phyloP scores from a whole-genome alignment of 2,888 invertebrate genomes.

The Deilephila porcellus region DNA sequence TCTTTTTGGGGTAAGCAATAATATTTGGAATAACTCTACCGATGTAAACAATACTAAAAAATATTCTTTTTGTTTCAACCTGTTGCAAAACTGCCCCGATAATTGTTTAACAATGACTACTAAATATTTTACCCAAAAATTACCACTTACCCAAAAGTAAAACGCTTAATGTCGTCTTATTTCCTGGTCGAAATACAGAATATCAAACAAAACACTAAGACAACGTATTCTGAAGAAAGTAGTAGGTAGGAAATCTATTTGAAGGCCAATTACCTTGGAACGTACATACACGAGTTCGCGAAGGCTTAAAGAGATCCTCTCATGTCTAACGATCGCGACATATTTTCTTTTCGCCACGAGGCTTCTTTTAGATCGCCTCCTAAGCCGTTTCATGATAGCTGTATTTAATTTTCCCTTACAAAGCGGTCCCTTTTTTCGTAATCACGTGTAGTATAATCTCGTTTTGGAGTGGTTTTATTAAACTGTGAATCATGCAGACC shows the following conservation, averaged over 20 bases:
- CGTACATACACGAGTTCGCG: conserved; percentile 48
- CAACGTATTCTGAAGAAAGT: background rate
- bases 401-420: conserved; percentile 45
- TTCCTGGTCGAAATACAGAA: background rate
- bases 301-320: conserved; percentile 53
- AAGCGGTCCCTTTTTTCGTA: conserved; percentile 1
- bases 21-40: background rate
- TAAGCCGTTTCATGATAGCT: conserved; percentile 43
- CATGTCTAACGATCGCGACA: conserved; percentile 56
- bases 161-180: background rate
- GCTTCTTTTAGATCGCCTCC: conserved; percentile 53
- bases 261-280: conserved; percentile 58
- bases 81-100: too few relatives aligned
- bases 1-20: background rate
- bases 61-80: too few relatives aligned
- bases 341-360: conserved; percentile 58
- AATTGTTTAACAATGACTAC: too few relatives aligned
- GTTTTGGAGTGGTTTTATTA: too few relatives aligned
- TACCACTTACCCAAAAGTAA: background rate
- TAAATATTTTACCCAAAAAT: background rate
- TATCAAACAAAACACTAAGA: background rate
- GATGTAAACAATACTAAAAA: too few relatives aligned
- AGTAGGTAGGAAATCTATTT: conserved; percentile 39
- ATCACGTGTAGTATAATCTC: background rate
- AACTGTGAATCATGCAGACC: too few relatives aligned